A percentile compares a stretch with the other conserved stretches of the same genome.
Conservation (phyloP, 1,140 invertebrate species). For the Danaus melanippus region DNA sequence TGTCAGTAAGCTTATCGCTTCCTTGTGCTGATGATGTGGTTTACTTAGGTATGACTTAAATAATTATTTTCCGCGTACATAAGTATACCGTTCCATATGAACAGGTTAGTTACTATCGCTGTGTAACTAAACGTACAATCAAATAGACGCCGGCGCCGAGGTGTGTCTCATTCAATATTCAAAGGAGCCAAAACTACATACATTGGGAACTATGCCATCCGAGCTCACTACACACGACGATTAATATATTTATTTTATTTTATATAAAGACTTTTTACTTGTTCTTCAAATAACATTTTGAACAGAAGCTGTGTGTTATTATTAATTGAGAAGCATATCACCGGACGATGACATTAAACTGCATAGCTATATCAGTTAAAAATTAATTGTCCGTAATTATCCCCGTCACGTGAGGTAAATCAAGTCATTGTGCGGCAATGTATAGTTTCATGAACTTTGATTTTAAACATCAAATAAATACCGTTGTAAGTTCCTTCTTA, state of each 20-base stretch:
- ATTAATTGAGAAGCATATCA: constrained; percentile 6
- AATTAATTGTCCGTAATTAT: constrained; percentile 37
- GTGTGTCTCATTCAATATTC: constrained; percentile 6
- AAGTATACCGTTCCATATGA: constrained; percentile 5
- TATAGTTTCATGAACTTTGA: too few relatives aligned
- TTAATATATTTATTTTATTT: constrained; percentile 44
- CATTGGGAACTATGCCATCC: constrained; percentile 61
- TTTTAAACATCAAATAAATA: constrained; percentile 50
- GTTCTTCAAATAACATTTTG: constrained; percentile 10
- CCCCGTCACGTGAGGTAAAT: constrained; percentile 11
- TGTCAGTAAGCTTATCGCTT: neutral
- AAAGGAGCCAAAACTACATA: constrained; percentile 47
- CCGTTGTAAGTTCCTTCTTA: constrained; percentile 56
- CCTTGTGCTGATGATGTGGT: constrained; percentile 2
- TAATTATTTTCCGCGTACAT: constrained; percentile 16
- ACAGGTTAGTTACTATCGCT: constrained; percentile 5
- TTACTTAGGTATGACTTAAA: constrained; percentile 12
- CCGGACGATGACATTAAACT: constrained; percentile 13
- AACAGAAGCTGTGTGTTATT: constrained; percentile 1
- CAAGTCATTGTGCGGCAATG: too few relatives aligned
- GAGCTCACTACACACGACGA: constrained; percentile 51
- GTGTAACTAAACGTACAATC: constrained; percentile 10
- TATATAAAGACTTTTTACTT: constrained; percentile 35
- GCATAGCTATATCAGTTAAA: constrained; percentile 9
- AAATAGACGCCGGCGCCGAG: constrained; percentile 11